phyloP scores from a whole-genome alignment of 2,113 vertebrate species.

The Tapirus terrestris region DNA sequence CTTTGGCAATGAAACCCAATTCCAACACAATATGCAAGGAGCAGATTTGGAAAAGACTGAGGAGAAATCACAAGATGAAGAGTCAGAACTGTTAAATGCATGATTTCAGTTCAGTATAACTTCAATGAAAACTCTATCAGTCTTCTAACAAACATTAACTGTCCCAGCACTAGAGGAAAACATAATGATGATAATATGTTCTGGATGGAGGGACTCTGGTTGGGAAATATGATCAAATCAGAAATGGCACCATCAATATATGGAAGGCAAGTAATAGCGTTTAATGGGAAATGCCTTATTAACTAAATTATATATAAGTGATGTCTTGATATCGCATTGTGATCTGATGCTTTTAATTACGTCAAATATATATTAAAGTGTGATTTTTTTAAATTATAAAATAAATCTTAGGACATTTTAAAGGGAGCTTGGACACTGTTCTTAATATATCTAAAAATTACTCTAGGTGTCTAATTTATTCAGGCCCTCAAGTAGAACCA shows the following conservation, averaged over 20 bases:
- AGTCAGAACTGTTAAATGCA: constrained; percentile 25
- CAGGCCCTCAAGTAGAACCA: neutral
- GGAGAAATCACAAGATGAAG: neutral
- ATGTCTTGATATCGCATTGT: neutral
- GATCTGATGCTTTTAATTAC: constrained; percentile 20
- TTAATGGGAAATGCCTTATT: constrained; percentile 1
- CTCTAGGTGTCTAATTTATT: neutral
- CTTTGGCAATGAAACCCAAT: constrained; percentile 68
- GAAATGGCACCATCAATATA: neutral
- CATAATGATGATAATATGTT: neutral
- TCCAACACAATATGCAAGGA: constrained; percentile 38
- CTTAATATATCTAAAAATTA: neutral
- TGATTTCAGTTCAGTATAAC: constrained; percentile 6
- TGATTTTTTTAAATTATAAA: neutral
- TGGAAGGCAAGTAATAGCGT: neutral
- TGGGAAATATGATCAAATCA: constrained; percentile 5
- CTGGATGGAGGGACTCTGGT: neutral
- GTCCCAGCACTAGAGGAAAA: neutral
- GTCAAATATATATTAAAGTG: neutral
- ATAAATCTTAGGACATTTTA: neutral
- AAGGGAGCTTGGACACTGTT: neutral
- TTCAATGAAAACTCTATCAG: neutral
- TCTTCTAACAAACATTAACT: constrained; percentile 11
- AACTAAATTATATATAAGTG: constrained; percentile 17
- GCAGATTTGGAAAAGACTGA: neutral